Conservation (phyloP, 2,797 vertebrate species). For the Brachyalestes nurse region DNA sequence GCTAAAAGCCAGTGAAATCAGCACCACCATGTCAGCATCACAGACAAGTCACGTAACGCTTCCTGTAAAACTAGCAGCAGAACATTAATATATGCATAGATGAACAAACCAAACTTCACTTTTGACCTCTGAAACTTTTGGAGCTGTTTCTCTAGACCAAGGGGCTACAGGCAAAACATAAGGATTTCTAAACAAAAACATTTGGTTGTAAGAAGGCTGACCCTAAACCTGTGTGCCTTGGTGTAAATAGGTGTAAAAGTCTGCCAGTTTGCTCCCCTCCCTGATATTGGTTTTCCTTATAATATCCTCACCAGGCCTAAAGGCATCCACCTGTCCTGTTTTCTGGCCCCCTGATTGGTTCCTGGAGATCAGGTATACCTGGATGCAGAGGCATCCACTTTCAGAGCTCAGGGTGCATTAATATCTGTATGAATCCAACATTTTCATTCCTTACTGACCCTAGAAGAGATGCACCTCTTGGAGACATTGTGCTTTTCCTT, state of each 20-base stretch:
- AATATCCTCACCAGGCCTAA: constrained; percentile 63
- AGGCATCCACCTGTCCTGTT: constrained; percentile 74
- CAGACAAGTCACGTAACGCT: not conserved
- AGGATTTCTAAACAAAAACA: not conserved
- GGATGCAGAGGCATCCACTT: constrained; percentile 49
- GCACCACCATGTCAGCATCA: not conserved
- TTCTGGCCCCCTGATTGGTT: constrained; percentile 77
- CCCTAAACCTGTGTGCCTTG: not conserved
- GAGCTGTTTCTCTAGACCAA: not conserved
- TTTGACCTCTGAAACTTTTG: not conserved
- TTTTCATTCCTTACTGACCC: constrained; percentile 42
- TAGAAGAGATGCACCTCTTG: constrained; percentile 64
- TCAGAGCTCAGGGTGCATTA: constrained; percentile 63
- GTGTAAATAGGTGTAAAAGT: not conserved
- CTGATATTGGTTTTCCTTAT: constrained; percentile 67
- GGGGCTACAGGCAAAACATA: not conserved
- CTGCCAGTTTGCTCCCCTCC: constrained; percentile 20
- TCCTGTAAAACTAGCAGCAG: not conserved
- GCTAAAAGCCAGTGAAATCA: not conserved
- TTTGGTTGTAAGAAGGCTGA: too few relatives aligned
- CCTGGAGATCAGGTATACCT: constrained; percentile 63
- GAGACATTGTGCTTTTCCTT: constrained; percentile 63
- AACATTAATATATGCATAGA: not conserved
- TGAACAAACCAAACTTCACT: not conserved
- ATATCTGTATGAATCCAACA: constrained; percentile 57